Evolutionary conservation across 2,888 invertebrate genomes (phyloP).

Genomic region (Adineta ricciae): DNA sequence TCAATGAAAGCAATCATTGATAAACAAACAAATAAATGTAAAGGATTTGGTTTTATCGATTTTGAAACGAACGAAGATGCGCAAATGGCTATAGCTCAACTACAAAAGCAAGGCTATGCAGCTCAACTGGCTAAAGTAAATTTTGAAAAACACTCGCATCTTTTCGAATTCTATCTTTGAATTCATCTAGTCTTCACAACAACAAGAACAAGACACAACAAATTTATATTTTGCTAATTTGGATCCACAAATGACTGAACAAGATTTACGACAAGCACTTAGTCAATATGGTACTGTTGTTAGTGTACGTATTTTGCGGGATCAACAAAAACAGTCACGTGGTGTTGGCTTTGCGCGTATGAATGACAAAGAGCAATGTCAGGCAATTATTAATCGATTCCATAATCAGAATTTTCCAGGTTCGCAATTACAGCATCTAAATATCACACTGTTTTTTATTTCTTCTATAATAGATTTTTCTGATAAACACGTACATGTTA

Average conservation of each 20-base stretch:
- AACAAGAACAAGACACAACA: constrained; percentile 86
- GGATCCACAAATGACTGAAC: constrained; percentile 36
- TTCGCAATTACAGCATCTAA: background rate
- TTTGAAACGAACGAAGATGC: constrained; percentile 92
- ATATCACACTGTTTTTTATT: too few species aligned
- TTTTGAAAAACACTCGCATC: background rate
- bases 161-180: background rate
- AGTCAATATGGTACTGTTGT: constrained; percentile 25
- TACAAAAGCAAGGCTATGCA: constrained; percentile 91
- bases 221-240: constrained; percentile 97
- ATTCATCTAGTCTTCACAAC: constrained; percentile 41
- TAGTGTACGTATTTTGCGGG: constrained; percentile 33
- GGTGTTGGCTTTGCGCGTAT: constrained; percentile 71
- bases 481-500: constrained; percentile 13
- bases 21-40: constrained; percentile 98
- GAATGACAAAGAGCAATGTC: constrained; percentile 93
- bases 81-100: constrained; percentile 87
- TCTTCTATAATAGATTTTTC: background rate
- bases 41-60: constrained; percentile 99
- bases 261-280: constrained; percentile 3
- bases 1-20: constrained; percentile 99
- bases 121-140: constrained; percentile 90
- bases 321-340: constrained; percentile 67
- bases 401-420: constrained; percentile 61
- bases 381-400: constrained; percentile 82